A percentile compares a stretch with the other conserved stretches of the same genome.
These are phyloP conservation scores for Paraescarpia echinospica DNA, from an alignment of 1,140 invertebrate genomes.

Conservation along the genomic window DNA sequence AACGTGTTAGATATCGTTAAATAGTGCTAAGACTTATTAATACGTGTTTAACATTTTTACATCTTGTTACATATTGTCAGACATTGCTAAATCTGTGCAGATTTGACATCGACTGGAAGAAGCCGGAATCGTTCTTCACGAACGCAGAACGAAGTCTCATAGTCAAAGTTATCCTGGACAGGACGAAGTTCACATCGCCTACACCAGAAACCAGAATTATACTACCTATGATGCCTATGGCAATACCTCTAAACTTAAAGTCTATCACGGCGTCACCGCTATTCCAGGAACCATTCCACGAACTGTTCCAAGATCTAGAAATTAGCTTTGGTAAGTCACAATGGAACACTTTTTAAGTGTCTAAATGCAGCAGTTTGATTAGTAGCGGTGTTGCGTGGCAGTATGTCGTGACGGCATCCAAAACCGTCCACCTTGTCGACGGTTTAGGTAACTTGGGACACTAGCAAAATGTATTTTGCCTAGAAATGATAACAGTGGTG, in stretches of 20 bases:
- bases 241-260: neutral
- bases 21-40: no score
- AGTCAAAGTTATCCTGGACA: constrained; percentile 16
- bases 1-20: no score
- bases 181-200: constrained; percentile 1
- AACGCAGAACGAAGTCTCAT: constrained; percentile 22
- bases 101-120: constrained; percentile 14
- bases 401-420: no score
- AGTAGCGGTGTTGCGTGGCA: no score
- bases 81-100: neutral
- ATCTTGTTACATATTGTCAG: no score
- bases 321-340: neutral
- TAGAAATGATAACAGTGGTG: no score
- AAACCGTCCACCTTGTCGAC: no score
- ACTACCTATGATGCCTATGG: neutral
- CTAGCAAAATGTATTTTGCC: no score
- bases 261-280: neutral
- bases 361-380: neutral
- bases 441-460: no score
- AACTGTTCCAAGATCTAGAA: neutral
- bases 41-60: no score
- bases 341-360: neutral
- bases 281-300: neutral
- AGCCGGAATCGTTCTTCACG: constrained; percentile 19
- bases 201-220: neutral